These are phyloP conservation scores for Rhinopomastus cyanomelas DNA, from an alignment of 2,113 vertebrate genomes.

Conservation along the genomic window DNA sequence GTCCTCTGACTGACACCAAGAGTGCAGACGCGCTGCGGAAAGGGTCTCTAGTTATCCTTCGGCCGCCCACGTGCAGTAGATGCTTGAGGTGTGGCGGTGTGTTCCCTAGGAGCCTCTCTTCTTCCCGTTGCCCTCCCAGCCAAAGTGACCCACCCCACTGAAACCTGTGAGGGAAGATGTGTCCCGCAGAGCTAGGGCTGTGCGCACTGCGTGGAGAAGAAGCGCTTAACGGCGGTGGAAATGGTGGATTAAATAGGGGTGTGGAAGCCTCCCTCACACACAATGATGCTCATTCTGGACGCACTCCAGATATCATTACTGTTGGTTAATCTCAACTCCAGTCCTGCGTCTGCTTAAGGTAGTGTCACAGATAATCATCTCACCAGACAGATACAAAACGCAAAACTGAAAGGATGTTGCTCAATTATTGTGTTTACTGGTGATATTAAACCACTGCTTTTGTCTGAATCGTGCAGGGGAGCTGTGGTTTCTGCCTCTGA, in stretches of 20 bases:
- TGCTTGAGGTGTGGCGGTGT: slow-evolving; percentile 46
- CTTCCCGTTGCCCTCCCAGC: slow-evolving; percentile 65
- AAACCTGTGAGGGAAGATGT: slow-evolving; percentile 49
- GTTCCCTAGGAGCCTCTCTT: slow-evolving; percentile 67
- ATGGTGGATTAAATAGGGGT: slow-evolving; percentile 67
- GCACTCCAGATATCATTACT: slow-evolving; percentile 62
- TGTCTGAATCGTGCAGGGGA: slow-evolving; percentile 50
- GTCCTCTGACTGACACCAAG: slow-evolving; percentile 32
- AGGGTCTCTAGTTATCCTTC: slow-evolving; percentile 36
- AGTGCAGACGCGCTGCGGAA: slow-evolving; percentile 22
- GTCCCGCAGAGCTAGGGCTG: slow-evolving; percentile 50
- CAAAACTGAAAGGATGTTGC: slow-evolving; percentile 64
- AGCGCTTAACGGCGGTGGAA: slow-evolving; percentile 67
- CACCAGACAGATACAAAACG: slow-evolving; percentile 69
- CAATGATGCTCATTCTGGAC: slow-evolving; percentile 66
- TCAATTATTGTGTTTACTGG: slow-evolving; percentile 71
- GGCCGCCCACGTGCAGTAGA: slow-evolving; percentile 63
- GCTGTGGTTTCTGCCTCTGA: slow-evolving; percentile 36
- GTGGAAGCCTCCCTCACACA: slow-evolving; percentile 62
- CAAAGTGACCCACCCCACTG: slow-evolving; percentile 68
- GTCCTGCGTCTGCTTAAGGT: slow-evolving; percentile 68
- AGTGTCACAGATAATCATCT: slow-evolving; percentile 68
- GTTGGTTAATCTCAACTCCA: slow-evolving; percentile 71
- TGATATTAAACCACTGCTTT: slow-evolving; percentile 51
- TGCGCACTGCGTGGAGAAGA: slow-evolving; percentile 38